phyloP scores from a whole-genome alignment of 2,113 vertebrate genomes.

The Lathamus discolor region DNA sequence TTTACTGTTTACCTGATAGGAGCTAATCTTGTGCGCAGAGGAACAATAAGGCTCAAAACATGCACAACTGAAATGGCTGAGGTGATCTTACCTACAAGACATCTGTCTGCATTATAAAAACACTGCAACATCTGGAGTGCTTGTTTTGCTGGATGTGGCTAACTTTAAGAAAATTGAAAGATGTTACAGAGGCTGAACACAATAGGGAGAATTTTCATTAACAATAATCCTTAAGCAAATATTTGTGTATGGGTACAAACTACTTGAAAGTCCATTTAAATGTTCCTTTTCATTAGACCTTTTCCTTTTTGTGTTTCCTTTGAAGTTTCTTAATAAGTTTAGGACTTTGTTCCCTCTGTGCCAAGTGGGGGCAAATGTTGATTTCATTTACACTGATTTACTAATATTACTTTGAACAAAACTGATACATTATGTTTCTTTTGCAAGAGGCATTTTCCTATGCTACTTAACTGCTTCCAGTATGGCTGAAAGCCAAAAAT shows the following conservation, averaged over 20 bases:
- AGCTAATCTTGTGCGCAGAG: neutral
- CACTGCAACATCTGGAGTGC: neutral
- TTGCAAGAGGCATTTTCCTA: neutral
- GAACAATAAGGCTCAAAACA: neutral
- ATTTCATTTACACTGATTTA: neutral
- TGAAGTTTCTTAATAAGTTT: conserved; percentile 37
- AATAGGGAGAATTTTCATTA: conserved; percentile 26
- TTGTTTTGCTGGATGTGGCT: neutral
- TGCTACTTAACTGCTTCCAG: neutral
- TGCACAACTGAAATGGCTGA: neutral
- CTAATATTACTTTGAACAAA: conserved; percentile 5
- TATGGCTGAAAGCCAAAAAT: neutral
- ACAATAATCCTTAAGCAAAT: neutral
- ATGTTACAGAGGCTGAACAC: neutral
- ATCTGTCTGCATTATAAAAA: neutral
- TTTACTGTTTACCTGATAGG: neutral
- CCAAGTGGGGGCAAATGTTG: neutral
- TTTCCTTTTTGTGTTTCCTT: conserved; percentile 20
- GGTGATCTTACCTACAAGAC: neutral
- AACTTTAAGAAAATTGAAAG: neutral
- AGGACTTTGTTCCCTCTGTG: neutral
- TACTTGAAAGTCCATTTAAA: neutral
- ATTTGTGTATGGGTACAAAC: conserved; percentile 20
- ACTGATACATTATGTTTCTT: neutral
- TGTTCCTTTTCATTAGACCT: conserved; percentile 2